These are phyloP conservation scores for Syngnathus acus DNA, from an alignment of 2,797 vertebrate species.

Conservation along the genomic window DNA sequence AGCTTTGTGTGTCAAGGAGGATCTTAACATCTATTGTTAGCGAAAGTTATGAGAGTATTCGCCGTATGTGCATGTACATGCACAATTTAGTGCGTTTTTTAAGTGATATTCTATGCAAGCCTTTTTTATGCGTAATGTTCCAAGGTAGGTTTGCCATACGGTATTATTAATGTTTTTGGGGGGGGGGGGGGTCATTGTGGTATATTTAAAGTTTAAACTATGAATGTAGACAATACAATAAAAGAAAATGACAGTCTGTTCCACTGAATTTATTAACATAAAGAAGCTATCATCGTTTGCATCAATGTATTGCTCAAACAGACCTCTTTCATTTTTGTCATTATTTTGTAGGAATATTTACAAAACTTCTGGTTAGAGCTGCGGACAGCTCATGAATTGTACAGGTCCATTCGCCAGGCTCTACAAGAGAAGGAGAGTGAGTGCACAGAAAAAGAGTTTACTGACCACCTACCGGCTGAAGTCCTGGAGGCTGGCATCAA, in stretches of 20 bases:
- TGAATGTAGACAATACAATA: not conserved
- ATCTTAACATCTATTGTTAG: too few species aligned
- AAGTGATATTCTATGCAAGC: too few species aligned
- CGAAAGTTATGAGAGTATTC: too few species aligned
- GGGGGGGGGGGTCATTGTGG: not conserved
- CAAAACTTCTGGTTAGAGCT: slow-evolving; percentile 86
- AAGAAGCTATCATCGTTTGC: too few species aligned
- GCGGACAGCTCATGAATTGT: slow-evolving; percentile 78
- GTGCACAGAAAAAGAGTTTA: slow-evolving; percentile 78
- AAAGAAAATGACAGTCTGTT: not conserved
- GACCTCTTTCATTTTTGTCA: not conserved
- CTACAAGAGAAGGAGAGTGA: slow-evolving; percentile 77
- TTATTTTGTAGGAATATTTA: slow-evolving; percentile 76
- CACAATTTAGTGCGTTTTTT: too few species aligned
- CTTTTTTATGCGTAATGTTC: not conserved
- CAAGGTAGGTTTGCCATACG: not conserved
- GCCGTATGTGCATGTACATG: too few species aligned
- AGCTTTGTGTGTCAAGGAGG: too few species aligned
- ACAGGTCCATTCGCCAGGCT: slow-evolving; percentile 78
- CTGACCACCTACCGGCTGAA: slow-evolving; percentile 80
- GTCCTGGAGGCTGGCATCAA: slow-evolving; percentile 88
- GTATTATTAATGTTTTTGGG: not conserved
- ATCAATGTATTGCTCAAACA: too few species aligned
- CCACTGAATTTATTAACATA: not conserved
- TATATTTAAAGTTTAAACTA: not conserved